Evolutionary conservation across 2,113 vertebrate genomes (phyloP).

Genomic region (Actinemys pallida): DNA sequence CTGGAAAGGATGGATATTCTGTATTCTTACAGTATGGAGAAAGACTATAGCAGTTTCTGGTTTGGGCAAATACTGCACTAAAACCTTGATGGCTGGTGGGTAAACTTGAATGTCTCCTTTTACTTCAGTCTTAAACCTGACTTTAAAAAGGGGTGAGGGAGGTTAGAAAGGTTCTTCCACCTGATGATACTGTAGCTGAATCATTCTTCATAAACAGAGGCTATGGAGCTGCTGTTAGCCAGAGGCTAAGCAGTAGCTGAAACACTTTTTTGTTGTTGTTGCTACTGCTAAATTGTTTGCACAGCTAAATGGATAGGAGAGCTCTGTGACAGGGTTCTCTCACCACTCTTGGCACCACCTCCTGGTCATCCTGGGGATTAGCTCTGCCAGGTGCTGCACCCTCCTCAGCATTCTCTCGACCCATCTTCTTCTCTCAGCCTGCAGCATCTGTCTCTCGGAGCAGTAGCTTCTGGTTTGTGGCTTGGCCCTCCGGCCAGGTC

Average conservation of each 20-base stretch:
- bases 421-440: neutral
- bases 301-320: neutral
- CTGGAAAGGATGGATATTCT: neutral
- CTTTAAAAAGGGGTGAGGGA: neutral
- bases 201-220: neutral
- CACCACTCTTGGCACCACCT: neutral
- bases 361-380: neutral
- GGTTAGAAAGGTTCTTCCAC: neutral
- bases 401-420: neutral
- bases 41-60: rapidly evolving
- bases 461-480: neutral
- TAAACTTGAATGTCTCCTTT: conserved; percentile 14
- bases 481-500: neutral
- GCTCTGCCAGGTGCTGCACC: neutral
- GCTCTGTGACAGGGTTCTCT: neutral
- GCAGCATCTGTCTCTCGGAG: neutral
- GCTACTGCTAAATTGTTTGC: neutral
- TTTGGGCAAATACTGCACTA: neutral
- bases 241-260: neutral
- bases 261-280: neutral
- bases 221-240: rapidly evolving
- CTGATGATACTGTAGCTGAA: neutral
- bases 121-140: neutral
- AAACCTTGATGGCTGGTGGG: neutral
- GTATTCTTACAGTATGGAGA: neutral